Percentiles rank a stretch among this genome's conserved stretches.
Conservation (phyloP, 2,797 vertebrate species). For the Rallus crepitans region DNA sequence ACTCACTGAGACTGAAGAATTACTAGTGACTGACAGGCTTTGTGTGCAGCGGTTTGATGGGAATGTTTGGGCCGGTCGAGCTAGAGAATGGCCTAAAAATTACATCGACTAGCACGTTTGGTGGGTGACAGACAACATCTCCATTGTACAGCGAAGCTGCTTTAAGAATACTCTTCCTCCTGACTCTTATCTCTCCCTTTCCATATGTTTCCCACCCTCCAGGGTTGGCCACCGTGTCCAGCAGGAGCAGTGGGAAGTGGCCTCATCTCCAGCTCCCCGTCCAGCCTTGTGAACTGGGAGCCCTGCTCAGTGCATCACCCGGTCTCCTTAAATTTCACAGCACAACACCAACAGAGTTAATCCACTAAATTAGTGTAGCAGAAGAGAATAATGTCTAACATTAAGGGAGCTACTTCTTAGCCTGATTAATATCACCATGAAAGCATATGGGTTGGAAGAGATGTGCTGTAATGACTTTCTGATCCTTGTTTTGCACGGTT, state of each 20-base stretch:
- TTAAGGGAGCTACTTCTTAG: slow-evolving; percentile 2
- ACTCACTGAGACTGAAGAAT: slow-evolving; percentile 38
- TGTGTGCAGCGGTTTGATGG: not conserved
- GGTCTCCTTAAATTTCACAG: not conserved
- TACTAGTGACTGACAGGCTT: slow-evolving; percentile 27
- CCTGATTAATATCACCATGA: slow-evolving; percentile 12
- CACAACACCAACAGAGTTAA: not conserved
- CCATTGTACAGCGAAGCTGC: not conserved
- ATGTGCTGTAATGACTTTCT: not conserved
- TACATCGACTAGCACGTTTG: not conserved
- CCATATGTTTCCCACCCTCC: fast-evolving
- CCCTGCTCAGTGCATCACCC: not conserved
- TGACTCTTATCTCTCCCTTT: not conserved
- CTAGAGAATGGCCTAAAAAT: slow-evolving; percentile 12
- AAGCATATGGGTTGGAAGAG: slow-evolving; percentile 42
- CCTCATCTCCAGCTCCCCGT: not conserved
- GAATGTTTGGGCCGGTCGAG: slow-evolving; percentile 12
- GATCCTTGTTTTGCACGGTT: slow-evolving; percentile 18
- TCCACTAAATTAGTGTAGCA: not conserved
- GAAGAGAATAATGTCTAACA: slow-evolving; percentile 18
- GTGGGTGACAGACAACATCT: slow-evolving; percentile 43
- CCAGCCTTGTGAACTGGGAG: not conserved
- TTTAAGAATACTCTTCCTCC: not conserved
- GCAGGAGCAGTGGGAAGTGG: fast-evolving
- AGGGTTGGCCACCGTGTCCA: not conserved